A percentile compares a stretch with the other conserved stretches of the same genome.
Evolutionary conservation across 1,140 invertebrate genomes (phyloP).

Genomic region (Drosophila suzukii): DNA sequence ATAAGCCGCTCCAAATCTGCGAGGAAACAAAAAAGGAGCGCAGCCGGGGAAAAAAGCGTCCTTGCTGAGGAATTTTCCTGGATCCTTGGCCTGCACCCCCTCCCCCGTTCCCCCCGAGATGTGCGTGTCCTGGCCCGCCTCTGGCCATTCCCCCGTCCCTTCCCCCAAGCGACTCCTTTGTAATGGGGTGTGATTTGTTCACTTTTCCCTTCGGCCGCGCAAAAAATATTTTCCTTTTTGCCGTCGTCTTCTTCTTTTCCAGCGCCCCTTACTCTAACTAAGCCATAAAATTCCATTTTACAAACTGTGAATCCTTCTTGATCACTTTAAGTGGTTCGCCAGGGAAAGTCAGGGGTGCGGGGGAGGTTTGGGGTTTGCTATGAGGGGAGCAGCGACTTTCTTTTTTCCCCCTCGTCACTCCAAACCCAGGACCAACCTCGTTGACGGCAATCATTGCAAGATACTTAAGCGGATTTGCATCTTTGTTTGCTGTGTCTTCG

Average conservation of each 20-base stretch:
- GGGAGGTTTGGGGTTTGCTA: not conserved
- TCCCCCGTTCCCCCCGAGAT: not conserved
- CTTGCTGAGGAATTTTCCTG: conserved; percentile 57
- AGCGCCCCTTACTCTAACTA: conserved; percentile 44
- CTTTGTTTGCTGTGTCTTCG: conserved; percentile 57
- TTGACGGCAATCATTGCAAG: conserved; percentile 77
- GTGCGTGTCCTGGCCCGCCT: conserved; percentile 45
- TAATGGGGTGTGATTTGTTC: conserved; percentile 84
- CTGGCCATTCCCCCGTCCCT: conserved; percentile 22
- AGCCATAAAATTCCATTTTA: conserved; percentile 84
- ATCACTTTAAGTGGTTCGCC: conserved; percentile 82
- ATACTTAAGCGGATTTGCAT: conserved; percentile 84
- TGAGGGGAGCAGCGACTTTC: conserved; percentile 33
- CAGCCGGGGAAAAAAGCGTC: conserved; percentile 12
- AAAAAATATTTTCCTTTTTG: conserved; percentile 63
- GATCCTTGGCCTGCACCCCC: conserved; percentile 20
- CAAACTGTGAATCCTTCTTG: conserved; percentile 84
- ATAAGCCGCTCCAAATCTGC: conserved; percentile 83
- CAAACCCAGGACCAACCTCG: conserved; percentile 16
- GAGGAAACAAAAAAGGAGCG: conserved; percentile 28
- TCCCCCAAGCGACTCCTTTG: conserved; percentile 29
- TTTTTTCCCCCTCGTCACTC: conserved; percentile 8
- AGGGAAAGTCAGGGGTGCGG: not conserved
- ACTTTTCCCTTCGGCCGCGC: conserved; percentile 67
- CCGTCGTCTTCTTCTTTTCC: conserved; percentile 2